A percentile compares a stretch with the other conserved stretches of the same genome.
Evolutionary conservation across 2,113 vertebrate genomes (phyloP).

Genomic region (Anolis carolinensis): DNA sequence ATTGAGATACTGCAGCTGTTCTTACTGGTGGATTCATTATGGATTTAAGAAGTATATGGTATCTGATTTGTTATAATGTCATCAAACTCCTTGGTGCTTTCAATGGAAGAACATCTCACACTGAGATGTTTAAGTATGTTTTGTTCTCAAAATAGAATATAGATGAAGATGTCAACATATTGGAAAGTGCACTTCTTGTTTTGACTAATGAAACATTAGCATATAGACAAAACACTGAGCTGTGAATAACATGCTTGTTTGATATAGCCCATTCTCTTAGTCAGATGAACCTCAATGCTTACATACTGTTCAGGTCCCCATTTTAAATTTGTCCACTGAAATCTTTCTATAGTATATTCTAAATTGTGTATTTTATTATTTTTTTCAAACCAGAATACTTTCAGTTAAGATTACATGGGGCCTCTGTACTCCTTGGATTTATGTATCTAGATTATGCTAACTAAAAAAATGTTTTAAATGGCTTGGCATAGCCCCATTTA

Average conservation of each 20-base stretch:
- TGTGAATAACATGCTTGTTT: background rate
- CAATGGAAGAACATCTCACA: background rate
- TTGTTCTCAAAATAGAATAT: background rate
- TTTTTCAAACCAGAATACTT: background rate
- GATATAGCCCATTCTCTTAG: too few species aligned
- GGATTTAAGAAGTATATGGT: background rate
- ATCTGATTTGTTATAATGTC: background rate
- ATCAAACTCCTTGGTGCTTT: constrained; percentile 1
- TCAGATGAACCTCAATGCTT: background rate
- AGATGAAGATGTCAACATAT: background rate
- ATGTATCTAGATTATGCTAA: background rate
- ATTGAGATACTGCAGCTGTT: background rate
- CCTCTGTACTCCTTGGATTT: background rate
- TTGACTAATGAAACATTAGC: background rate
- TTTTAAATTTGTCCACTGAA: background rate
- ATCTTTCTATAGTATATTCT: background rate
- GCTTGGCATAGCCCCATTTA: background rate
- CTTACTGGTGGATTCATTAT: background rate
- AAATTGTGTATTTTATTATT: background rate
- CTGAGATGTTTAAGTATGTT: background rate
- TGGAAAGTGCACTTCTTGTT: background rate
- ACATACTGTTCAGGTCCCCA: background rate
- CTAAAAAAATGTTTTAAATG: background rate
- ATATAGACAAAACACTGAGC: background rate
- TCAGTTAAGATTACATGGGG: background rate